Conservation (phyloP, 64 coral and sea anemone genomes). For the Montipora foliosa region DNA sequence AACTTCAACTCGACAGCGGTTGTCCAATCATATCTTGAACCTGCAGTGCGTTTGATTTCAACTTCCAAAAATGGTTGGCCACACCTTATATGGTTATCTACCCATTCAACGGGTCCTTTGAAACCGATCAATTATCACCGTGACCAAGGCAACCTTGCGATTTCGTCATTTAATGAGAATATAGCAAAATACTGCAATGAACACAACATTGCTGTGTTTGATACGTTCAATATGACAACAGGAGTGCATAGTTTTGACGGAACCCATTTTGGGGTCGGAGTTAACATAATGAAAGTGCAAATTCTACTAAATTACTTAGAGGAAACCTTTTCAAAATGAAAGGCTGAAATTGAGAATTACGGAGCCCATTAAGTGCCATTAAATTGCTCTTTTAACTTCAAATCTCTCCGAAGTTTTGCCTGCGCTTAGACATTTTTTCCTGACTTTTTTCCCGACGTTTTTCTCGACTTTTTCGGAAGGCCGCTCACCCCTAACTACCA, state of each 20-base stretch:
- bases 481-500: no score
- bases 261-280: constrained; percentile 88
- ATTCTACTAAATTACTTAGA: constrained; percentile 79
- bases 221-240: constrained; percentile 82
- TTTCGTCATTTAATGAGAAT: constrained; percentile 66
- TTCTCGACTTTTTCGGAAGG: no score
- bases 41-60: constrained; percentile 64
- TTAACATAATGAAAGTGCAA: constrained; percentile 84
- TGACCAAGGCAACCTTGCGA: constrained; percentile 79
- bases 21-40: constrained; percentile 73
- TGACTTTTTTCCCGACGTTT: no score
- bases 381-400: no score
- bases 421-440: no score
- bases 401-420: no score
- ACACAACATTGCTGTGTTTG: constrained; percentile 78
- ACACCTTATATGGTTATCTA: constrained; percentile 78
- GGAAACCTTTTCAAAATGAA: constrained; percentile 18
- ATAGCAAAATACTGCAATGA: constrained; percentile 61
- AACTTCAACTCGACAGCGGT: constrained; percentile 75
- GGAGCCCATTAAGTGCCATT: no score
- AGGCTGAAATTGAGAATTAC: no score
- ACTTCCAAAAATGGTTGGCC: constrained; percentile 79
- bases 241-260: constrained; percentile 88
- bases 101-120: constrained; percentile 85
- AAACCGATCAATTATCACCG: constrained; percentile 74